Base-by-base conservation (phyloP, 30 jellyfish, hydroid and myxozoan genomes). In the Aurelia coerulea region DNA sequence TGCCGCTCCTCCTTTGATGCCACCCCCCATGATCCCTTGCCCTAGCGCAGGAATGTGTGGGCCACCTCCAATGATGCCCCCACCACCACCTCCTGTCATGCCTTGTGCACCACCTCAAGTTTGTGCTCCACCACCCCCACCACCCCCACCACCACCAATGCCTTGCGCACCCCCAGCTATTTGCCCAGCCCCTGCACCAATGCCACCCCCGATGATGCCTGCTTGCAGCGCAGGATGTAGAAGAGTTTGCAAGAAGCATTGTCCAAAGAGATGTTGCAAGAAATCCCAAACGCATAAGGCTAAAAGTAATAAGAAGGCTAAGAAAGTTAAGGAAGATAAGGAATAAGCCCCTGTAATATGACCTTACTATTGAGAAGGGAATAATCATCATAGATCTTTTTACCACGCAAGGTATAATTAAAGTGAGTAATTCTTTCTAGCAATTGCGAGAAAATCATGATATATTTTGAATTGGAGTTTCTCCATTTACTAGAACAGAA, bases 21-120 rank as follows among this genome's bases (percentile, higher is more conserved):
- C 97, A 72, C 92, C 97, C 1, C 97, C 92, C 34, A 84, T 72
- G 85, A 73, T 77, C 33, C 97, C 97, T 68, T 76, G 88, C 58
- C 84, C 62, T 41, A 65, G 91, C 49, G 91, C 96, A 31, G 89
- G 81, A 54, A 69, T 35, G 18, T 83, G 91, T 78, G 87, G 85
- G 12, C 93, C 93, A 59, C 93, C 87, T 3, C 93, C 97, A 56
- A 60, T 77, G 87, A 72, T 81, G 82, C 80, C 90, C 33, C 90
- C 96, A 35, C 92, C 92, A 69, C 94, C 83, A 33, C 97, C 97
- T 54, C 90, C 89, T n/a, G 73, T 81, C 18, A 74, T 81, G 76
- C 87, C 90, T 69, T 74, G 83, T 29, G 85, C 91, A 7, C 91
- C 91, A 18, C 90, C 96, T 13, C 87, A 71, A 59, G 72, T 63